Evolutionary conservation across 35 echinoderm and acorn worm genomes (phyloP).

Genomic region (Apostichopus californicus): DNA sequence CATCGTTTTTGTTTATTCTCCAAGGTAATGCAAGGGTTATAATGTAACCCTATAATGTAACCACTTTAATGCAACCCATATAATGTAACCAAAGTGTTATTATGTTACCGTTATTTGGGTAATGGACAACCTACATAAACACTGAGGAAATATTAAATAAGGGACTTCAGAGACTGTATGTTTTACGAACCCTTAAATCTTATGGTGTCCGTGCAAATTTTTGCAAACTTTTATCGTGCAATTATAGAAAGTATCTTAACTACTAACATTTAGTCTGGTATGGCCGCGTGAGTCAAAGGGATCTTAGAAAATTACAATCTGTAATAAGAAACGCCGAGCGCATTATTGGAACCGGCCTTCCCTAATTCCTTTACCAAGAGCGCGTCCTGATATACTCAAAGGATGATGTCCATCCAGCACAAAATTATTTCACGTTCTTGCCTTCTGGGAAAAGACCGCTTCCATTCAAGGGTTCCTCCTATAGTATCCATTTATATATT

Average conservation of each 20-base stretch:
- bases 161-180: not conserved
- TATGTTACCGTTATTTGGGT: not conserved
- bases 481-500: no score
- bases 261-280: conserved; percentile 21
- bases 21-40: no score
- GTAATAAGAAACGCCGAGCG: not conserved
- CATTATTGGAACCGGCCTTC: not conserved
- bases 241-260: conserved; percentile 5
- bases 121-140: not conserved
- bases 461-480: not conserved
- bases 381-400: not conserved
- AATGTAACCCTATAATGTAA: no score
- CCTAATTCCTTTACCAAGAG: not conserved
- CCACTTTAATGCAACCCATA: no score
- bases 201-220: no score
- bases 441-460: not conserved
- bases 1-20: no score
- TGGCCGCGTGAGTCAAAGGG: not conserved
- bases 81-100: no score
- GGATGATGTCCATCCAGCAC: not conserved
- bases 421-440: not conserved
- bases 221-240: conserved; percentile 9
- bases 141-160: not conserved
- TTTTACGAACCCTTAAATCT: no score
- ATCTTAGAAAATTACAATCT: conserved; percentile 3